Evolutionary conservation across 2,113 vertebrate genomes (phyloP).

Genomic region (Menidia beryllina): DNA sequence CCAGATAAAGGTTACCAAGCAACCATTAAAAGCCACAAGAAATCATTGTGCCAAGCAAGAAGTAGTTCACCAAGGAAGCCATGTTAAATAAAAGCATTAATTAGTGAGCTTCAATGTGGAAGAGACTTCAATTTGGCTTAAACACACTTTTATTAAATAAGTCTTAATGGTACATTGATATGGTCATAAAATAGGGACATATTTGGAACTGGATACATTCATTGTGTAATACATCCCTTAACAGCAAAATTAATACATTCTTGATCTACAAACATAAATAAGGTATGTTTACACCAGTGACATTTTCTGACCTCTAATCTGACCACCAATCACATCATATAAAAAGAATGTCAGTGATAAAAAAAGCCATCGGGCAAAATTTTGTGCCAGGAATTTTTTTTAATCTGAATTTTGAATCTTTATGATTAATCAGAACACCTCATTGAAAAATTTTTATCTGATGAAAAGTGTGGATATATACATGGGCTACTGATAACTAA

Average conservation of each 20-base stretch:
- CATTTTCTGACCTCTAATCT: background rate
- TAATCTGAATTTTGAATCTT: no score
- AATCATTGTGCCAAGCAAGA: background rate
- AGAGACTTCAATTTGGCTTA: background rate
- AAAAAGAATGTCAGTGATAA: background rate
- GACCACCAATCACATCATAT: no score
- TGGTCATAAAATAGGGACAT: background rate
- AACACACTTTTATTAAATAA: no score
- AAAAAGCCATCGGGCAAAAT: background rate
- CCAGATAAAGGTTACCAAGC: constrained; percentile 5
- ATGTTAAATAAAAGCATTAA: background rate
- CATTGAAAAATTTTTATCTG: background rate
- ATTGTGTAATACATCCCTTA: background rate
- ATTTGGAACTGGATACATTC: background rate
- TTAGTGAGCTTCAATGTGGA: background rate
- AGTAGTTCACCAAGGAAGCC: background rate
- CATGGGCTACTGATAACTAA: no score
- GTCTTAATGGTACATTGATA: no score
- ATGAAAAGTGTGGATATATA: background rate
- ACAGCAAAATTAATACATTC: background rate
- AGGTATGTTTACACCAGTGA: background rate
- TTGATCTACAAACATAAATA: background rate
- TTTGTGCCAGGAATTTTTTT: background rate
- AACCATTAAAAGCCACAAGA: background rate
- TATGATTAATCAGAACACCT: no score